These are phyloP conservation scores for Phasia obesa DNA, from an alignment of 2,888 invertebrate genomes.

Conservation along the genomic window DNA sequence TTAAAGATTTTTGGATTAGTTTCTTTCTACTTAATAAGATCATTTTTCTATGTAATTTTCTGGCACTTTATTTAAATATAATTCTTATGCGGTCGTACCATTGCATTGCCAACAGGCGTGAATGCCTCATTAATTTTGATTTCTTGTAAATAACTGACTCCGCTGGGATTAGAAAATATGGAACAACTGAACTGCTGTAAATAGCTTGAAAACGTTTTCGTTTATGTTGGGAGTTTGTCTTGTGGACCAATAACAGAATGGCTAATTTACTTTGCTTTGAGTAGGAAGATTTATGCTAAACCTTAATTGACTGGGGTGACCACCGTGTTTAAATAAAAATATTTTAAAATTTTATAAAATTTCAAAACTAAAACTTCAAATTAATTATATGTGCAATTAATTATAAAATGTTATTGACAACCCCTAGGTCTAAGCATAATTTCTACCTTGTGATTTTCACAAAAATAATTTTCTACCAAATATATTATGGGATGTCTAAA, in stretches of 20 bases:
- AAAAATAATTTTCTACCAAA: too few relatives aligned
- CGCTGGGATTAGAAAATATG: not conserved
- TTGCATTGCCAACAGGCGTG: conserved; percentile 48
- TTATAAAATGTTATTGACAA: too few relatives aligned
- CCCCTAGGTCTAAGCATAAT: too few relatives aligned
- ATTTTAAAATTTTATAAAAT: too few relatives aligned
- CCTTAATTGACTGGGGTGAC: conserved; percentile 12
- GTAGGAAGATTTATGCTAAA: conserved; percentile 1
- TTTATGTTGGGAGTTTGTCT: conserved; percentile 76
- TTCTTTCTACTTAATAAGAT: conserved; percentile 52
- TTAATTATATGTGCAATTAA: too few relatives aligned
- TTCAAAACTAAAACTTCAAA: too few relatives aligned
- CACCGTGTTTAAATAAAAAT: too few relatives aligned
- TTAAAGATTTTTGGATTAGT: conserved; percentile 28
- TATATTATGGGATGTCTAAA: too few relatives aligned
- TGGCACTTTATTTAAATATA: conserved; percentile 61
- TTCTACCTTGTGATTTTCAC: too few relatives aligned
- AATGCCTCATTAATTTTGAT: conserved; percentile 54
- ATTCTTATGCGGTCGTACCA: conserved; percentile 40
- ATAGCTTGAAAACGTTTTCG: conserved; percentile 79
- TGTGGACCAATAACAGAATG: conserved; percentile 63
- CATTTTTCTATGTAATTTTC: conserved; percentile 57
- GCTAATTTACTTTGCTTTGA: conserved; percentile 11
- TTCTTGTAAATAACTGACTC: not conserved
- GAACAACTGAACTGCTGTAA: conserved; percentile 71